Evolutionary conservation across 2,113 vertebrate genomes (phyloP).

Genomic region (Scomber colias): DNA sequence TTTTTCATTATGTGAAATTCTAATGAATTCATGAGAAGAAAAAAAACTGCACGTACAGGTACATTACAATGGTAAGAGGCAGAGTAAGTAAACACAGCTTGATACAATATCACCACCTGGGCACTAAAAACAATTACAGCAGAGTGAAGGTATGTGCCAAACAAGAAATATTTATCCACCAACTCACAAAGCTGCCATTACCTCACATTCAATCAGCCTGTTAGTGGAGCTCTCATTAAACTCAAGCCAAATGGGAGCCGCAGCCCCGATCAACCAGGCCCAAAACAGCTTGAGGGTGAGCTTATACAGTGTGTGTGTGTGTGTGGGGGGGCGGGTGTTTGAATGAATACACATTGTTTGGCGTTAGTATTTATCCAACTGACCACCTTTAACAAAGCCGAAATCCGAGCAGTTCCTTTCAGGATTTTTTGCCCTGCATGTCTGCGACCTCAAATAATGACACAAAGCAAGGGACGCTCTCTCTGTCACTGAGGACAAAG

Average conservation of each 20-base stretch:
- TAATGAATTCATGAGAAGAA: too few relatives aligned
- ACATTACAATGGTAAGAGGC: neutral
- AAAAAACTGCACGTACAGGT: too few relatives aligned
- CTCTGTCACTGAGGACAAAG: conserved; percentile 5
- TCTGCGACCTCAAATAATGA: neutral
- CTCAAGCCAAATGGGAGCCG: conserved; percentile 8
- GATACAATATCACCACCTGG: neutral
- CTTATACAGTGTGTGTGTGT: neutral
- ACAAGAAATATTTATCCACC: conserved; percentile 49
- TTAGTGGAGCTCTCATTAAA: conserved; percentile 24
- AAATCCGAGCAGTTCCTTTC: conserved; percentile 17
- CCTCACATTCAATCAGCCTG: neutral
- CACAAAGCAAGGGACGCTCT: conserved; percentile 9
- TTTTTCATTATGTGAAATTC: too few relatives aligned
- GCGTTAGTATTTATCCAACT: conserved; percentile 15
- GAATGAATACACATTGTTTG: neutral
- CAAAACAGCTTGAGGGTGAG: conserved; percentile 13
- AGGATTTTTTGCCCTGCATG: neutral
- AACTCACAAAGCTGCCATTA: conserved; percentile 32
- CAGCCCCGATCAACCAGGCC: neutral
- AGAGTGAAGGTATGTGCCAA: neutral
- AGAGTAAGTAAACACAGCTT: neutral
- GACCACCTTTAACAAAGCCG: conserved; percentile 5
- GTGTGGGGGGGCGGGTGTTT: neutral
- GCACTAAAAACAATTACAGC: neutral